Conservation (phyloP, 2,797 vertebrate genomes). For the Sciaenops ocellatus region DNA sequence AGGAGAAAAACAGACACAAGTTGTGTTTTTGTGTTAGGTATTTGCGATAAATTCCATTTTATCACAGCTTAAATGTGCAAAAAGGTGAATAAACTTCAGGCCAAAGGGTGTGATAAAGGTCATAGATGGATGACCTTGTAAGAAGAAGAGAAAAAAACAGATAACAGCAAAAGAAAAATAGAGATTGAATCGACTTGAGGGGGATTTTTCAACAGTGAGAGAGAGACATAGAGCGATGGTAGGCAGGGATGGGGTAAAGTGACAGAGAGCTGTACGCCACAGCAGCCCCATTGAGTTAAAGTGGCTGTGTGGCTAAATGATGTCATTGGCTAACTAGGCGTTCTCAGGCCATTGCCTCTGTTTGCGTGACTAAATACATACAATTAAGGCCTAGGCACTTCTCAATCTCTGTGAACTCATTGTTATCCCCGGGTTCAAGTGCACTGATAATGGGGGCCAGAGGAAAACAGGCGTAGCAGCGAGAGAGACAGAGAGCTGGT, state of each 20-base stretch:
- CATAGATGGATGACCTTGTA: not conserved
- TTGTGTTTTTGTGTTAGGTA: not conserved
- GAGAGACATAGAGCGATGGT: constrained; percentile 66
- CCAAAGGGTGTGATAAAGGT: not conserved
- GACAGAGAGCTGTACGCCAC: constrained; percentile 79
- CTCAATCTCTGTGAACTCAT: constrained; percentile 98
- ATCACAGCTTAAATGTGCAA: not conserved
- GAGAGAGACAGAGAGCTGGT: constrained; percentile 86
- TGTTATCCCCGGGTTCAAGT: constrained; percentile 99
- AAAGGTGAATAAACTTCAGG: not conserved
- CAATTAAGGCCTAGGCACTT: constrained; percentile 98
- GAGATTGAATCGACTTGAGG: not conserved
- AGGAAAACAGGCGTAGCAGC: constrained; percentile 92
- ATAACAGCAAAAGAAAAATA: not conserved
- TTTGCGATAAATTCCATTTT: not conserved
- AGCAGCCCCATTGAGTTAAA: constrained; percentile 92
- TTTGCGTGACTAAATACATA: constrained; percentile 99
- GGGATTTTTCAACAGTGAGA: not conserved
- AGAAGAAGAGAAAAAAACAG: constrained; percentile 6
- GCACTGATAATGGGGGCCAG: constrained; percentile 97
- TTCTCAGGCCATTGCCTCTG: constrained; percentile 99
- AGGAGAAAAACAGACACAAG: not conserved
- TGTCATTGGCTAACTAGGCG: constrained; percentile 98
- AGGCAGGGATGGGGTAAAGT: constrained; percentile 48
- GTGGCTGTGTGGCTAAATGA: constrained; percentile 91